Base-by-base conservation (phyloP, 1,140 invertebrate genomes). In the Acromyrmex heyeri region DNA sequence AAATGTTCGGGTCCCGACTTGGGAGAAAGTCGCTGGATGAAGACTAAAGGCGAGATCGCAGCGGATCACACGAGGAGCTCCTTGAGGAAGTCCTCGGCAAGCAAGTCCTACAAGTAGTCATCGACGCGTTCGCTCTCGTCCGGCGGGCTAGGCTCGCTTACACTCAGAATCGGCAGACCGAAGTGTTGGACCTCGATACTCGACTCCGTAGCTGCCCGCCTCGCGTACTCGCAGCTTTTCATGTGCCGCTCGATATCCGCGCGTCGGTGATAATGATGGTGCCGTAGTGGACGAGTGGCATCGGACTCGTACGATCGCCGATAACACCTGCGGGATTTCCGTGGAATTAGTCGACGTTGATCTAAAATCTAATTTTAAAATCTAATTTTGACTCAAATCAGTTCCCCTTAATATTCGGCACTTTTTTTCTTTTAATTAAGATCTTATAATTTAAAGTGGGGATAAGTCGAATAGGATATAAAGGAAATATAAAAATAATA, bases 91-190 rank as follows among this genome's bases (percentile, higher is more conserved):
- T 94, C 94, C 94, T 94, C 95, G 93, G 91, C 92, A 91, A 95
- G 94, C 93, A 95, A 94, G 44, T 94, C 91, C 94, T 95, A 95
- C 94, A 95, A 95, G 77, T 95, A 94, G 24, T 95, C 94, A 86
- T 95, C 94, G 50, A 93, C 91, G 30, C 93, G 92, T 16, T 96
- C 95, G 90, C 96, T 96, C 85, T 97, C 97, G 86, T 97, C 96
- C 0, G 97, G 97, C 44, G 97, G 97, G n/a, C 97, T 97, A 0
- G 97, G 97, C 73, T 97, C 97, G 18, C 97, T 97, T 10, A 98
- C 96, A 48, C 97, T 97, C 4, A 97, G 95, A 81, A 97, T 97
- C 57, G 97, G 97, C 89, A 97, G 94, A 38, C 97, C 97, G 83
- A 97, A 97, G 82, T 97, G 96, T 85, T 96, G 93, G 14, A 95